A percentile compares a stretch with the other conserved stretches of the same genome.
Evolutionary conservation across 2,797 vertebrate genomes (phyloP).

Genomic region (Alauda arvensis): DNA sequence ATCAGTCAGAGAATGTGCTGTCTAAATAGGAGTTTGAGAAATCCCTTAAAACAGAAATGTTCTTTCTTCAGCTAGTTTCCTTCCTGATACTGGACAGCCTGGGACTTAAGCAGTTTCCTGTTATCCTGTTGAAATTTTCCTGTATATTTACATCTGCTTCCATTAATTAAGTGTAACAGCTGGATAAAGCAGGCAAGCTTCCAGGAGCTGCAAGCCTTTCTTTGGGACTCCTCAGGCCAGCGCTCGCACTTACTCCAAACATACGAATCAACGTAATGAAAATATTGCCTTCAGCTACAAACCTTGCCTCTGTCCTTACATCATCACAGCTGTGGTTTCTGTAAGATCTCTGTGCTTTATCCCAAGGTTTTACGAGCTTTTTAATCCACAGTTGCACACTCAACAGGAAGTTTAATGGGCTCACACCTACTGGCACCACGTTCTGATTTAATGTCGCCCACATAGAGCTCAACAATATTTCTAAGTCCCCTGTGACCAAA

Average conservation of each 20-base stretch:
- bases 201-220: constrained; percentile 4
- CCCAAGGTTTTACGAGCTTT: constrained; percentile 15
- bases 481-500: not conserved
- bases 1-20: not conserved
- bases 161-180: constrained; percentile 28
- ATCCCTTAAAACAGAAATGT: not conserved
- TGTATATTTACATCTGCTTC: constrained; percentile 30
- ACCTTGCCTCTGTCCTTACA: constrained; percentile 38
- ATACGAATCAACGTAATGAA: not conserved
- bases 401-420: not conserved
- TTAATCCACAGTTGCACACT: constrained; percentile 3
- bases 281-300: constrained; percentile 58
- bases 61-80: constrained; percentile 7
- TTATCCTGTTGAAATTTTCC: not conserved
- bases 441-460: not conserved
- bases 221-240: not conserved
- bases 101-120: constrained; percentile 8
- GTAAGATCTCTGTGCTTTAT: not conserved
- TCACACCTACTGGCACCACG: not conserved
- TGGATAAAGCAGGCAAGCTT: constrained; percentile 24
- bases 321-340: constrained; percentile 49
- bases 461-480: not conserved
- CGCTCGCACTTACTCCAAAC: constrained; percentile 23
- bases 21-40: not conserved
- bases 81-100: not conserved